Conservation (phyloP, 1,140 invertebrate genomes). For the Drosophila persimilis region DNA sequence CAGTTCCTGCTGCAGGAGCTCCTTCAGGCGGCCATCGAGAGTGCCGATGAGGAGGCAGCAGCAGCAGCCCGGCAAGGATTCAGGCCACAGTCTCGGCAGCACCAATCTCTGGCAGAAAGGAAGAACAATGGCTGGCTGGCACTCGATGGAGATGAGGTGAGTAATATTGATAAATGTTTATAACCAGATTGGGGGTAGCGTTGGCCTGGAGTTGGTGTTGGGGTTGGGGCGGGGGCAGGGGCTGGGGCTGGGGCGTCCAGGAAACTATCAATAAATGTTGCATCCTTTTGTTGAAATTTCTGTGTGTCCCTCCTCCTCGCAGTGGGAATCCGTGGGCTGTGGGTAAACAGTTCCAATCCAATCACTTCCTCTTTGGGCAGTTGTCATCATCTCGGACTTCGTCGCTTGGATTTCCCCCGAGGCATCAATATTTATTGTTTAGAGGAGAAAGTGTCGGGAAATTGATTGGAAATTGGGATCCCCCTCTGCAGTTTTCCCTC, state of each 20-base stretch:
- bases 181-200: conserved; percentile 19
- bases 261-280: conserved; percentile 29
- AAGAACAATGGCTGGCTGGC: conserved; percentile 44
- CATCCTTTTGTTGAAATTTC: conserved; percentile 9
- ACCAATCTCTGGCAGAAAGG: conserved; percentile 9
- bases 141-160: conserved; percentile 20
- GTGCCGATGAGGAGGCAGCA: too few species aligned
- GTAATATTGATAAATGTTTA: conserved; percentile 51
- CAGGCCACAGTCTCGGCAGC: neutral
- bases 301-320: too few species aligned
- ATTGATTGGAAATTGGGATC: too few species aligned
- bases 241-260: neutral
- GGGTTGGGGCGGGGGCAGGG: neutral
- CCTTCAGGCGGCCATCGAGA: conserved; percentile 26
- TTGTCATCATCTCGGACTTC: too few species aligned
- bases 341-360: conserved; percentile 15
- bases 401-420: too few species aligned
- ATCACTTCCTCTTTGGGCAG: too few species aligned
- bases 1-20: conserved; percentile 64
- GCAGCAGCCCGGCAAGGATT: conserved; percentile 4
- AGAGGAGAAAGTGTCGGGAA: too few species aligned
- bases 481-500: too few species aligned
- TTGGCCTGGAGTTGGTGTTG: neutral
- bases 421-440: too few species aligned
- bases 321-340: neutral